Evolutionary conservation across 2,113 vertebrate species (phyloP).

Genomic region (Vidua macroura): DNA sequence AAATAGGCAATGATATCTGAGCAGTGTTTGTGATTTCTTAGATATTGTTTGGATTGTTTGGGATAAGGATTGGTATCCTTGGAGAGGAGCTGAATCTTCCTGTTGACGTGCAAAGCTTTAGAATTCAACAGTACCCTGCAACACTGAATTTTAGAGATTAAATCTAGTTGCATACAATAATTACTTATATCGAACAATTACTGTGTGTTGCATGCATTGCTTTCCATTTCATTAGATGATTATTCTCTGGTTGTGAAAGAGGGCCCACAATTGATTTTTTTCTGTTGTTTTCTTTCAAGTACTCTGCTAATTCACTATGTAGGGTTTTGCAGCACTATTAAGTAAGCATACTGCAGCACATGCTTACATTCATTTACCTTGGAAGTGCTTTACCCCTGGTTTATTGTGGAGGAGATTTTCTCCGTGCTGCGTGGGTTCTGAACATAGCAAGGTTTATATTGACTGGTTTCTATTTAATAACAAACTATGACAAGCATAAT

Average conservation of each 20-base stretch:
- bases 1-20: background rate
- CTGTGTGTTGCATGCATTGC: background rate
- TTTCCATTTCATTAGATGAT: background rate
- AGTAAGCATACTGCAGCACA: background rate
- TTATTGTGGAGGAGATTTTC: conserved; percentile 27
- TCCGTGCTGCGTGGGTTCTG: conserved; percentile 17
- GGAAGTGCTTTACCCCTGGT: conserved; percentile 9
- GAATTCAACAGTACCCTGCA: background rate
- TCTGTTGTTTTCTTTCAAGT: background rate
- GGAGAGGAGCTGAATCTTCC: background rate
- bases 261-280: background rate
- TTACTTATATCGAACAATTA: background rate
- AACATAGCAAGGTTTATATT: conserved; percentile 46
- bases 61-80: background rate
- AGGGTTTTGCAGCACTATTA: background rate
- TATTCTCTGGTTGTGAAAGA: background rate
- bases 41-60: background rate
- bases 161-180: background rate
- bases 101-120: background rate
- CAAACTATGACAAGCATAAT: conserved; percentile 49
- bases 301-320: background rate
- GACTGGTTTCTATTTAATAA: conserved; percentile 53
- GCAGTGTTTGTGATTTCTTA: background rate
- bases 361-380: background rate
- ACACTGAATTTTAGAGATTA: background rate